A percentile compares a stretch with the other conserved stretches of the same genome.
Evolutionary conservation across 1,140 invertebrate species (phyloP).

Genomic region (Temnothorax longispinosus): DNA sequence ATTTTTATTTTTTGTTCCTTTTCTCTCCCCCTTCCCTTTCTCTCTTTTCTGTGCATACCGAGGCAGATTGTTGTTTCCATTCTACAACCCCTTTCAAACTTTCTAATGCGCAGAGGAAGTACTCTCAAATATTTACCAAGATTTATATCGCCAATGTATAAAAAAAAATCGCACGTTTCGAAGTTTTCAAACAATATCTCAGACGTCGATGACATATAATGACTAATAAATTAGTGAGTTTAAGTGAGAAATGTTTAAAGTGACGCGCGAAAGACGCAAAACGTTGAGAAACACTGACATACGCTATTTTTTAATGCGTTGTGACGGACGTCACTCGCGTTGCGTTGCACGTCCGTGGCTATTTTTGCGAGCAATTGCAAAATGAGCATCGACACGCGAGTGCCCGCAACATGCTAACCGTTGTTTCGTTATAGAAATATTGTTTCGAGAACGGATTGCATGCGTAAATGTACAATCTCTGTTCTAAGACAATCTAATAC

Average conservation of each 20-base stretch:
- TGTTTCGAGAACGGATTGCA: neutral
- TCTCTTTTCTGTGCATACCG: neutral
- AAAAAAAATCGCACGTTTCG: neutral
- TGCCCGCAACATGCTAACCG: slow-evolving; percentile 11
- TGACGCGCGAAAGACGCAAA: neutral
- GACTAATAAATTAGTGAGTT: neutral
- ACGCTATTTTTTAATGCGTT: slow-evolving; percentile 46
- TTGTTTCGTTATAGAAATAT: slow-evolving; percentile 16
- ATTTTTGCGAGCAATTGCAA: slow-evolving; percentile 56
- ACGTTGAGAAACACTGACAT: slow-evolving; percentile 27
- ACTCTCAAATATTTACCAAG: neutral
- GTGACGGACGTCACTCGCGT: slow-evolving; percentile 21
- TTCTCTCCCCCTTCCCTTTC: neutral
- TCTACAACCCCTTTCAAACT: neutral
- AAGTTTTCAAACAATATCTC: neutral
- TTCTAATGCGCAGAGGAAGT: neutral
- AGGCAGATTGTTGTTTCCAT: neutral
- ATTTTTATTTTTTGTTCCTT: slow-evolving; percentile 10
- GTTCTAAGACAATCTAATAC: neutral
- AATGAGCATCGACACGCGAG: slow-evolving; percentile 39
- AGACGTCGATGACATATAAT: neutral
- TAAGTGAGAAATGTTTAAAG: neutral
- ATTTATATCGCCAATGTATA: neutral
- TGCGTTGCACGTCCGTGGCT: slow-evolving; percentile 30
- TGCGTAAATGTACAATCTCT: neutral